Evolutionary conservation across 2,113 vertebrate species (phyloP), one percentile per base, ranked within the genome.

Genomic region (Echinops telfairi): DNA sequence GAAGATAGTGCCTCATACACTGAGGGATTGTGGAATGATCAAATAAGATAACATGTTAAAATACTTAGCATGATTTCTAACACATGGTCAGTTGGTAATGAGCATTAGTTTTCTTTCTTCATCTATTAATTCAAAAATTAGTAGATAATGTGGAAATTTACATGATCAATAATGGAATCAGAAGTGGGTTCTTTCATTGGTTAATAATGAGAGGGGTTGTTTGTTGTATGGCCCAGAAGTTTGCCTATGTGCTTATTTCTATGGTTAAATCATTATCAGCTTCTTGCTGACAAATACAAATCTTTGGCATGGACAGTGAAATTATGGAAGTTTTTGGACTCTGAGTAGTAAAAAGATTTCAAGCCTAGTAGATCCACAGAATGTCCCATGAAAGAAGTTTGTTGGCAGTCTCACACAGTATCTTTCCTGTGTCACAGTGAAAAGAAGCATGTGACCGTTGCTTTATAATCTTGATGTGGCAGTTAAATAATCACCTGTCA

Each of bases 151-250:
- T 77, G 36, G n/a, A 88, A 73, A 79, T 81, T 9, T 71, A 73
- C n/a, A 81, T 71, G 78, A 60, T 83, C 43, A 93, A 47, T 38
- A 90, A 16, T 70, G 40, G 19, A 94, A 73, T 83, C 57, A 81
- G 64, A 78, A 9, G 3, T 68, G 12, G 43, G 25, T 75, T 86
- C 22, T 95, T 95, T 64, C n/a, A 40, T 70, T 53, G 20, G 17
- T 86, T 88, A 76, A 68, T 76, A 88, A 36, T 83, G 38, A 90
- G 73, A 76, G 27, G 93, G 11, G 31, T 38, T 22, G 68, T n/a
- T 84, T 95, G 25, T 60, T 64, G 14, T 77, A 17, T 91, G 38
- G 31, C 5, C 76, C 78, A 80, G 43, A 64, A 20, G 17, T 43
- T 81, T 82, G 31, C n/a, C 31, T 64, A 0, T 88, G 22, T 6